Conservation (phyloP, 2,113 vertebrate species). For the Piprites chloris region DNA sequence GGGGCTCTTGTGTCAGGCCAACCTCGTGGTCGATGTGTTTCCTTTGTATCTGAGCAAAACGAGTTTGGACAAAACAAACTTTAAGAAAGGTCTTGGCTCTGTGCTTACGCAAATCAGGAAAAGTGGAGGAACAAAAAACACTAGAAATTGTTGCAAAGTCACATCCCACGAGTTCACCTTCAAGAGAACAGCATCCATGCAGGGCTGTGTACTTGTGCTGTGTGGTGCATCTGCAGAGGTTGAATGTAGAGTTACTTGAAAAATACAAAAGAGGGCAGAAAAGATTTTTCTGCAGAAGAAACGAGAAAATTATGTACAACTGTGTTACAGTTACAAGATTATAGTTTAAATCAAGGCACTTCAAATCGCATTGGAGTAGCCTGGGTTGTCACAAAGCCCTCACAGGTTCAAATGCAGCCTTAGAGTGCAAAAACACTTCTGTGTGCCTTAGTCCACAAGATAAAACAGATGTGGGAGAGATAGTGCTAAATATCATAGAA, state of each 20-base stretch:
- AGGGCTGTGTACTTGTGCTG: rapidly evolving
- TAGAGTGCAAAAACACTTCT: rapidly evolving
- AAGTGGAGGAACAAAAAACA: rapidly evolving
- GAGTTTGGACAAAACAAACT: not conserved
- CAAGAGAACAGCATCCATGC: not conserved
- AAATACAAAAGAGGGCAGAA: not conserved
- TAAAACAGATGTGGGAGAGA: no score
- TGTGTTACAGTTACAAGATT: rapidly evolving
- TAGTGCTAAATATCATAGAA: rapidly evolving
- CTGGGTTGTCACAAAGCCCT: not conserved
- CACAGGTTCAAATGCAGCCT: rapidly evolving
- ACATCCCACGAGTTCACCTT: rapidly evolving
- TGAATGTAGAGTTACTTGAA: rapidly evolving
- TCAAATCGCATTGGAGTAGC: rapidly evolving
- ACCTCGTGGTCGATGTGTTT: not conserved
- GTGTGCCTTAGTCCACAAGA: rapidly evolving
- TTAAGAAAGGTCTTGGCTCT: rapidly evolving
- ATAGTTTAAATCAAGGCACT: not conserved
- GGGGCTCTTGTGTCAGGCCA: rapidly evolving
- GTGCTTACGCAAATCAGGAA: rapidly evolving
- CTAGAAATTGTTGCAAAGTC: not conserved
- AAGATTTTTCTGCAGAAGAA: not conserved
- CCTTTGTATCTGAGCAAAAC: rapidly evolving
- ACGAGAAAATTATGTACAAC: rapidly evolving
- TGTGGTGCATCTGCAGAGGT: rapidly evolving